Evolutionary conservation across 1,140 invertebrate species (phyloP).

Genomic region (Pantala flavescens): DNA sequence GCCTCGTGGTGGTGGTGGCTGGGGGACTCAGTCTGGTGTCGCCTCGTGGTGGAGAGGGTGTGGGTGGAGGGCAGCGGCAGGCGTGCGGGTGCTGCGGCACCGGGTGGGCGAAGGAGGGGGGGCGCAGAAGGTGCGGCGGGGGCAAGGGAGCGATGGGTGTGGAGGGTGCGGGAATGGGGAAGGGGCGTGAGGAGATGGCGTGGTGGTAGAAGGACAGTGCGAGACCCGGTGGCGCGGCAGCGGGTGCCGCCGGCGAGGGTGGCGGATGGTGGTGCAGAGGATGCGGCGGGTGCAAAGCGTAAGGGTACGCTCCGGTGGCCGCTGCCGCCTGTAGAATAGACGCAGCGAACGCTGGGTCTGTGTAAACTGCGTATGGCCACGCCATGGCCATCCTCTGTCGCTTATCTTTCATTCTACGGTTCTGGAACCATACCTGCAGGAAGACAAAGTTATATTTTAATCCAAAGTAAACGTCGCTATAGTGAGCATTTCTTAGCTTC

Average conservation of each 20-base stretch:
- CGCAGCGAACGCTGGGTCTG: conserved; percentile 82
- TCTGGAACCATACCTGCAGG: conserved; percentile 95
- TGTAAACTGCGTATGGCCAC: conserved; percentile 91
- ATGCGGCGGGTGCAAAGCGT: conserved; percentile 37
- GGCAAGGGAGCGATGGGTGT: conserved; percentile 1
- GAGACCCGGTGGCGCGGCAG: conserved; percentile 32
- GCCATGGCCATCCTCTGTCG: conserved; percentile 83
- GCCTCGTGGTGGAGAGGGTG: conserved; percentile 12
- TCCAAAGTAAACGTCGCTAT: neutral
- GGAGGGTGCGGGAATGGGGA: conserved; percentile 18
- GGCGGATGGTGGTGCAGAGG: conserved; percentile 33
- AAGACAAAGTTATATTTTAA: conserved; percentile 30
- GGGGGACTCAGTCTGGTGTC: conserved; percentile 13
- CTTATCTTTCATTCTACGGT: conserved; percentile 98
- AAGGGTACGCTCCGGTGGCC: conserved; percentile 39
- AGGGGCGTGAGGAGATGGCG: conserved; percentile 18
- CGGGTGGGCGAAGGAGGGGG: conserved; percentile 25
- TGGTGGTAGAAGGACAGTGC: conserved; percentile 26
- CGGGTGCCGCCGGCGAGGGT: conserved; percentile 35
- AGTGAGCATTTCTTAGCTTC: too few relatives aligned
- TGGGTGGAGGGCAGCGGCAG: conserved; percentile 22
- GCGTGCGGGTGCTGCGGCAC: conserved; percentile 27
- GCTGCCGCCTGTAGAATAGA: conserved; percentile 82
- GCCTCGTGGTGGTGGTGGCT: conserved; percentile 20
- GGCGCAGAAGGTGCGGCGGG: conserved; percentile 18